Evolutionary conservation across 2,113 vertebrate genomes (phyloP).

Genomic region (Chionodraco myersi): DNA sequence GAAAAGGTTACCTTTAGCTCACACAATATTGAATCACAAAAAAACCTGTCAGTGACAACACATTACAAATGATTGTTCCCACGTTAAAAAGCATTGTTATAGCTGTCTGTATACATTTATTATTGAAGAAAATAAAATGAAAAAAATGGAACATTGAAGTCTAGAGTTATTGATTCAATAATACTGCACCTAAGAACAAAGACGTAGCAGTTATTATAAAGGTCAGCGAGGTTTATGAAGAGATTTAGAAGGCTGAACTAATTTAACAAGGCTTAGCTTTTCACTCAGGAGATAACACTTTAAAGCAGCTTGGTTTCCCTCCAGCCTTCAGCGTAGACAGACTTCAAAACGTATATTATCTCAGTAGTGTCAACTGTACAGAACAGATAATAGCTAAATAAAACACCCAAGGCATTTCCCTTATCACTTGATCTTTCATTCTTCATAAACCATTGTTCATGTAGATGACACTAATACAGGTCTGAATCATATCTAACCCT

Average conservation of each 20-base stretch:
- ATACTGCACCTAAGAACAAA: neutral
- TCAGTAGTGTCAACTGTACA: neutral
- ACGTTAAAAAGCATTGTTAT: neutral
- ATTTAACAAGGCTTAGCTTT: constrained; percentile 18
- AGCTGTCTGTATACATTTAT: too few species aligned
- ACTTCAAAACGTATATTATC: neutral
- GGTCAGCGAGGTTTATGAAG: constrained; percentile 23
- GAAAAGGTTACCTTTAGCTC: too few species aligned
- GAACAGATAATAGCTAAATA: neutral
- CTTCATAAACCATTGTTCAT: too few species aligned
- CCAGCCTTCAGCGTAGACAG: neutral
- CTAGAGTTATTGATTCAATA: neutral
- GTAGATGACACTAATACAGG: too few species aligned
- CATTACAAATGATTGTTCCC: too few species aligned
- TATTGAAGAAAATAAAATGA: neutral
- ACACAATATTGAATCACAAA: too few species aligned
- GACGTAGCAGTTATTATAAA: constrained; percentile 20
- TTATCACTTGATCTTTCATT: too few species aligned
- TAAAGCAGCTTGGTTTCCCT: neutral
- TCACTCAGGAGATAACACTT: constrained; percentile 14
- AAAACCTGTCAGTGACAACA: neutral
- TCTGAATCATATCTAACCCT: too few species aligned
- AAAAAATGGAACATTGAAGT: neutral
- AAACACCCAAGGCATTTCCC: too few species aligned
- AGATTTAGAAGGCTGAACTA: constrained; percentile 21